A percentile compares a stretch with the other conserved stretches of the same genome.
Evolutionary conservation across 2,797 vertebrate species (phyloP).

Genomic region (Pteropus rufus): DNA sequence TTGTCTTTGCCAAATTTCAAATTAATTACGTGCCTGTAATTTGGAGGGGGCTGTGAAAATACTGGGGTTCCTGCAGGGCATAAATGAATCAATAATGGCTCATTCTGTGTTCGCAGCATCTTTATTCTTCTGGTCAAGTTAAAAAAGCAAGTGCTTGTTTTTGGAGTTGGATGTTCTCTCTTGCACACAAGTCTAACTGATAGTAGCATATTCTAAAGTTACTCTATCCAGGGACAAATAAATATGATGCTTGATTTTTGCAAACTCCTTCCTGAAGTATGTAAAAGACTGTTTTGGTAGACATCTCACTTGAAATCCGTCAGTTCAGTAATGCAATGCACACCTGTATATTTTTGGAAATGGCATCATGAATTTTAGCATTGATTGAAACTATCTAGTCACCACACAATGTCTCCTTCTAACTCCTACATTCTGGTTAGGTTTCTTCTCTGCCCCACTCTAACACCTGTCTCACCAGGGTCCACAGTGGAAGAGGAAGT

Average conservation of each 20-base stretch:
- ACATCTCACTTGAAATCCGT: neutral
- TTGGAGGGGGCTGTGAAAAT: neutral
- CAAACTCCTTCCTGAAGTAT: slow-evolving; percentile 44
- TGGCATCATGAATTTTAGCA: neutral
- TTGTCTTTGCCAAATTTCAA: slow-evolving; percentile 25
- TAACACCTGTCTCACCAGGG: neutral
- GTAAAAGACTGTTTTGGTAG: slow-evolving; percentile 56
- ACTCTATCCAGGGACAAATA: neutral
- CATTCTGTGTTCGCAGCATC: neutral
- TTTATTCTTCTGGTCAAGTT: neutral
- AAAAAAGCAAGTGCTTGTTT: neutral
- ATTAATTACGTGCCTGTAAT: neutral
- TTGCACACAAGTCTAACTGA: neutral
- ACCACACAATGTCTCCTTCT: neutral
- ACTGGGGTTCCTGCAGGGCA: neutral
- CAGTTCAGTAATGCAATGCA: neutral
- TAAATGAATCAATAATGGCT: neutral
- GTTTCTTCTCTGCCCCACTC: neutral
- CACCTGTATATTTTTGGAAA: neutral
- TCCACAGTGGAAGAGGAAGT: neutral
- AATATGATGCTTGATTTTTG: neutral
- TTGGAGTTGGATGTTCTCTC: neutral
- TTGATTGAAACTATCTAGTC: neutral
- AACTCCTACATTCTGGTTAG: neutral
- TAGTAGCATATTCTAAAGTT: neutral